Percentiles rank a stretch among this genome's conserved stretches.
These are phyloP conservation scores for Fragum fragum DNA, from an alignment of 2,888 invertebrate species.

Conservation along the genomic window DNA sequence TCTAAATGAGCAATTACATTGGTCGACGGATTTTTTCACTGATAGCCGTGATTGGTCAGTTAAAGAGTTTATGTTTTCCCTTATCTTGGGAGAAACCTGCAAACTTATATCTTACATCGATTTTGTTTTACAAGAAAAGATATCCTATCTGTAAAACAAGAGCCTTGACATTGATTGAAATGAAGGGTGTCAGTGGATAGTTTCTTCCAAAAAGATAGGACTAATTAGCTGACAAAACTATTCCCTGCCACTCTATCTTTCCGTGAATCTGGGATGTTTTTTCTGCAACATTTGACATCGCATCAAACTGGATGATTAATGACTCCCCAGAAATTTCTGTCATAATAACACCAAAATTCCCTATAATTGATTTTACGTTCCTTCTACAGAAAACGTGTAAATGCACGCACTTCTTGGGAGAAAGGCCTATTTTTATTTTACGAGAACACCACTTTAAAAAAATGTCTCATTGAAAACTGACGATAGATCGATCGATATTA, in stretches of 20 bases:
- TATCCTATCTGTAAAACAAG: background rate
- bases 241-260: constrained; percentile 20
- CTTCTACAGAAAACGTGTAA: constrained; percentile 1
- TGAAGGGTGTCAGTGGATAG: constrained; percentile 13
- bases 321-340: constrained; percentile 19
- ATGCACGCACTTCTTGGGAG: too few species aligned
- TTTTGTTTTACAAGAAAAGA: constrained; percentile 3
- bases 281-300: constrained; percentile 32
- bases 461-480: too few species aligned
- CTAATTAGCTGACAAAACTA: constrained; percentile 16
- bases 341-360: constrained; percentile 27
- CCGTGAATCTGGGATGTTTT: background rate
- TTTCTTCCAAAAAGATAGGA: background rate
- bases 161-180: background rate
- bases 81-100: too few species aligned
- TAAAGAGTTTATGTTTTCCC: too few species aligned
- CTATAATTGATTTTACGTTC: constrained; percentile 28
- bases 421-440: too few species aligned
- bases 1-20: too few species aligned
- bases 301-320: constrained; percentile 34
- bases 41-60: too few species aligned
- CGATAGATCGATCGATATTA: too few species aligned
- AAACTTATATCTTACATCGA: background rate
- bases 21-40: too few species aligned
- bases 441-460: too few species aligned